phyloP scores from a whole-genome alignment of 1,140 invertebrate species.

The Physella acuta region DNA sequence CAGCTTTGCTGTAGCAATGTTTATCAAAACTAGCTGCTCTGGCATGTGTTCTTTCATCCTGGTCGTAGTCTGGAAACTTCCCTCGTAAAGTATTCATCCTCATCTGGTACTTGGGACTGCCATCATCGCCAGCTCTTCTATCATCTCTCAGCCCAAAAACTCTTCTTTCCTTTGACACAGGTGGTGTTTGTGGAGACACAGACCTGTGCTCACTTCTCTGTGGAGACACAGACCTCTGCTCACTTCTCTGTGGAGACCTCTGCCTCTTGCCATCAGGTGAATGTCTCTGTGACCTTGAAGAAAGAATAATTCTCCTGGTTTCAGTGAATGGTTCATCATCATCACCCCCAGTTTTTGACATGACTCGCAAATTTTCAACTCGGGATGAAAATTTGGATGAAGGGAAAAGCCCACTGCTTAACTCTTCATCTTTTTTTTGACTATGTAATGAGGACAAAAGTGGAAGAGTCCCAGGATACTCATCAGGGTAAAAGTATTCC shows the following conservation, averaged over 20 bases:
- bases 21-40: too few relatives aligned
- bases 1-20: too few relatives aligned
- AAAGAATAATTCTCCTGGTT: slow-evolving; percentile 6
- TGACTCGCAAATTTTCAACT: slow-evolving; percentile 21
- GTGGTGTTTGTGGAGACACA: neutral
- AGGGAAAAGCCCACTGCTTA: neutral
- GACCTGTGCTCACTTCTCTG: neutral
- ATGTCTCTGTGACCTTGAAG: too few relatives aligned
- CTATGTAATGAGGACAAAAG: neutral
- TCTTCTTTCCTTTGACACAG: slow-evolving; percentile 1
- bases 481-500: slow-evolving; percentile 22
- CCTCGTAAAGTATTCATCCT: neutral
- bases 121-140: neutral
- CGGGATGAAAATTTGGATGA: neutral
- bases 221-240: neutral
- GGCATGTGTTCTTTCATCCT: too few relatives aligned
- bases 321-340: slow-evolving; percentile 14
- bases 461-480: neutral
- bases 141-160: neutral
- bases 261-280: neutral
- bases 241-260: neutral
- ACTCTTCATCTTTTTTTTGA: slow-evolving; percentile 13
- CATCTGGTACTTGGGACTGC: too few relatives aligned
- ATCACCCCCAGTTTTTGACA: slow-evolving; percentile 1
- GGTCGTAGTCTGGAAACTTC: neutral